Percentiles rank a stretch among this genome's conserved stretches.
Conservation (phyloP, 2,113 vertebrate species). For the Seriola dumerili region DNA sequence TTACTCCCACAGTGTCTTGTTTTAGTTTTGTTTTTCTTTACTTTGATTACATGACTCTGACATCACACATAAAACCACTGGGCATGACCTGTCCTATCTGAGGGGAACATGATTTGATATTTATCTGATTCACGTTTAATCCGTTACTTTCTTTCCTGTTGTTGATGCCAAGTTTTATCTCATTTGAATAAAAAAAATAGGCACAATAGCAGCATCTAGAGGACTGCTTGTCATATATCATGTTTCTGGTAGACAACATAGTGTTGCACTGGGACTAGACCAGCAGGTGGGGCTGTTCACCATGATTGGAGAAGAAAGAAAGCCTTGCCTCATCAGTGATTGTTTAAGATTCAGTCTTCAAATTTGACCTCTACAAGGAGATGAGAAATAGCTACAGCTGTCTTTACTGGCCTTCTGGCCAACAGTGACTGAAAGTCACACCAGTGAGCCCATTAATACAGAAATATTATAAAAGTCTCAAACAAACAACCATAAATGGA, state of each 20-base stretch:
- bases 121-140: not conserved
- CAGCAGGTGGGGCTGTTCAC: constrained; percentile 81
- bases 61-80: not conserved
- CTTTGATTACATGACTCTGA: not conserved
- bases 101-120: not conserved
- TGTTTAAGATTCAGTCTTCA: constrained; percentile 67
- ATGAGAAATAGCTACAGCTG: constrained; percentile 30
- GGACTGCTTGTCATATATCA: not conserved
- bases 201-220: constrained; percentile 43
- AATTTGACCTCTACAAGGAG: constrained; percentile 71
- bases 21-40: not conserved
- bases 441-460: not conserved
- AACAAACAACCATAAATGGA: not conserved
- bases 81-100: not conserved
- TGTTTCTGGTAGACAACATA: not conserved
- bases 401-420: constrained; percentile 18
- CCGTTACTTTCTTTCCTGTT: not conserved
- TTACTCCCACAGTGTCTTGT: not conserved
- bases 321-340: constrained; percentile 31
- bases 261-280: not conserved
- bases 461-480: not conserved
- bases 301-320: constrained; percentile 38
- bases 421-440: not conserved
- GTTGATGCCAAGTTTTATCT: not conserved
- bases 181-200: not conserved